Base-by-base conservation (phyloP, 2,113 vertebrate species). In the Semicossyphus pulcher region DNA sequence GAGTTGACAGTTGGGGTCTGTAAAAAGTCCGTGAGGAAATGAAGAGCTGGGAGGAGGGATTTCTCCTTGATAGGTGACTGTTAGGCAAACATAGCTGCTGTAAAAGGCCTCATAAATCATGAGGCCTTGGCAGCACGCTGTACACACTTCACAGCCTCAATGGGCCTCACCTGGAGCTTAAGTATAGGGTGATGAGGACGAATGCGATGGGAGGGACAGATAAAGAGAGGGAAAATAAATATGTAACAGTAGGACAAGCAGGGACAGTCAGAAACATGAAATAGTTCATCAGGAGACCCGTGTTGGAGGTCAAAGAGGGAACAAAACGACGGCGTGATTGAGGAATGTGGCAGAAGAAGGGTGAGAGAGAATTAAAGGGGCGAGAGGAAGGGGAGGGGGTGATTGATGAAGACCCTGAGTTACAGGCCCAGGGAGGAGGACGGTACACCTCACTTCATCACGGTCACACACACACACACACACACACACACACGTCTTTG, bases 371-470 rank as follows among this genome's bases (percentile, higher is more conserved):
- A 76, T 63, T 66, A 45, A 75, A 83, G 58, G 58, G 41, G 32
- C 45, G 23, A 69, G 63, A 65, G 52, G 56, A 67, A 70, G 61
- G 72, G 42, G 75, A 67, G 62, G 52, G 36, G 21, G 73, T 85
- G 84, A 90, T 87, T 78, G 83, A 90, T 90, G 84, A 75, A 78
- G 73, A 76, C 61, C 56, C 65, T 23, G 66, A 86, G 82, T 78
- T 78, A 68, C 80, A 72, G 68, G 77, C 62, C 84, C 69, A 86
- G 69, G 74, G 72, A 86, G 84, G 82, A 84, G 56, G 76, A 72
- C 28, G 34, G 80, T 78, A 68, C 69, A 63, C 54, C 57, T 75
- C 86, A 75, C 80, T 88, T 71, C 74, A 92, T 90, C 88, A 87
- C 64, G 53, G 42, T 64, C 80, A 31, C 72, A 31, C 75, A 52